Percentiles rank a stretch among this genome's conserved stretches.
Conservation (phyloP, 1,140 invertebrate genomes). For the Argopecten irradians region DNA sequence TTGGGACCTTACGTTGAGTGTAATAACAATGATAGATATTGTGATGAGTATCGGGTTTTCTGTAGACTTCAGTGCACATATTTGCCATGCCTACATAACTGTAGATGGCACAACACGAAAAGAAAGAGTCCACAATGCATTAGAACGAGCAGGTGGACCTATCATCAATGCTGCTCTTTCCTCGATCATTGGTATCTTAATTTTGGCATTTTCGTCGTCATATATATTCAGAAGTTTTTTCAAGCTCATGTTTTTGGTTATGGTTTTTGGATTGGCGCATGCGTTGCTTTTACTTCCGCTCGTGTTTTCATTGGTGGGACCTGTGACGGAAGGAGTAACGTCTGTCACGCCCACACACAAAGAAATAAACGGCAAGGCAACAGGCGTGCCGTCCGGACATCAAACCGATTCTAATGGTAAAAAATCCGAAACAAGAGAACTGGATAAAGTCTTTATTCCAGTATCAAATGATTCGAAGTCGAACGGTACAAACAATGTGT, state of each 20-base stretch:
- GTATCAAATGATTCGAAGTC: not conserved
- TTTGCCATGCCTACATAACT: no score
- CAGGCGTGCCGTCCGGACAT: not conserved
- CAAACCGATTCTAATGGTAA: not conserved
- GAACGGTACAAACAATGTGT: not conserved
- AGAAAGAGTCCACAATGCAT: not conserved
- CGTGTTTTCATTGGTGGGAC: constrained; percentile 25
- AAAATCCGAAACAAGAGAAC: not conserved
- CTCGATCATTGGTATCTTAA: not conserved
- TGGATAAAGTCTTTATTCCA: not conserved
- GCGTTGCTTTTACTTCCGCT: constrained; percentile 26
- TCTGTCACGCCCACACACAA: not conserved
- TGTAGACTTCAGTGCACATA: constrained; percentile 33
- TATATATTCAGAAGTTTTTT: constrained; percentile 35
- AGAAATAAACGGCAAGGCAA: not conserved
- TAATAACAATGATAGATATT: constrained; percentile 28
- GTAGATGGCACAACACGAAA: not conserved
- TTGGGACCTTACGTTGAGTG: not conserved
- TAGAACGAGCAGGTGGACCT: constrained; percentile 27
- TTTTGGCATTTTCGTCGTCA: not conserved
- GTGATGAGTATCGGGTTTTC: constrained; percentile 38
- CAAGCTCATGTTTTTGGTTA: constrained; percentile 31
- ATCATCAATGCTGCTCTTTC: constrained; percentile 33
- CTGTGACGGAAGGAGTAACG: not conserved
- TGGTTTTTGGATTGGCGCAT: constrained; percentile 25